These are phyloP conservation scores for Andrena marginata DNA, from an alignment of 2,888 invertebrate genomes.

Conservation along the genomic window DNA sequence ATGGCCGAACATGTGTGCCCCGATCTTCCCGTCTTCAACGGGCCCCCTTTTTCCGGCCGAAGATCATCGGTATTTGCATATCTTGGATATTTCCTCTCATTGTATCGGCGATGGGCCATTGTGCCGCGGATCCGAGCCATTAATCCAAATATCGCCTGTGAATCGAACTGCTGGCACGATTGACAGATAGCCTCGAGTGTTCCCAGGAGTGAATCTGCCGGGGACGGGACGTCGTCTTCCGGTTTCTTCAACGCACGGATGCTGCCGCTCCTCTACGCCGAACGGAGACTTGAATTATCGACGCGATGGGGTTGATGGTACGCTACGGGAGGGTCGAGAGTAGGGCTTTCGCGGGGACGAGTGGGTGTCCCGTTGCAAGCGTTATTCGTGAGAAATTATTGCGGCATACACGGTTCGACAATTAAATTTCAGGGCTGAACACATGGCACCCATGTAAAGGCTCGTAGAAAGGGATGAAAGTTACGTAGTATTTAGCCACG, in stretches of 20 bases:
- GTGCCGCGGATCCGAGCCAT: conserved; percentile 83
- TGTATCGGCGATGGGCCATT: conserved; percentile 81
- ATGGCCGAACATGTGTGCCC: conserved; percentile 81
- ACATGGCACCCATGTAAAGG: no score
- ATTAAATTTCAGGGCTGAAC: no score
- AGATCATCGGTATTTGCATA: conserved; percentile 85
- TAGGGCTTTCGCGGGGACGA: background rate
- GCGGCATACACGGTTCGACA: no score
- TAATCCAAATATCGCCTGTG: conserved; percentile 84
- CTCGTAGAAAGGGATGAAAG: no score
- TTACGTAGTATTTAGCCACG: no score
- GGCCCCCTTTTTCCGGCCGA: conserved; percentile 81
- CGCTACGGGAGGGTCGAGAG: background rate
- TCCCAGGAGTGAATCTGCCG: conserved; percentile 77
- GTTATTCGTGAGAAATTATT: conserved; percentile 6
- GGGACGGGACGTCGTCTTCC: conserved; percentile 40
- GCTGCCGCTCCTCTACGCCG: conserved; percentile 24
- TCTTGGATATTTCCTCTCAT: conserved; percentile 85
- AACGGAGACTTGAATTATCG: conserved; percentile 37
- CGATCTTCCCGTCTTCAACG: conserved; percentile 79
- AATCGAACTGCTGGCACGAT: conserved; percentile 81
- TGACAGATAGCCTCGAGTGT: conserved; percentile 84
- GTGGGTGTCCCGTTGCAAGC: conserved; percentile 24
- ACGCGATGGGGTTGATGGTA: conserved; percentile 16
- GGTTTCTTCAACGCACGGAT: conserved; percentile 47